A percentile compares a stretch with the other conserved stretches of the same genome.
phyloP scores from a whole-genome alignment of 1,140 invertebrate species.

The Triops cancriformis region DNA sequence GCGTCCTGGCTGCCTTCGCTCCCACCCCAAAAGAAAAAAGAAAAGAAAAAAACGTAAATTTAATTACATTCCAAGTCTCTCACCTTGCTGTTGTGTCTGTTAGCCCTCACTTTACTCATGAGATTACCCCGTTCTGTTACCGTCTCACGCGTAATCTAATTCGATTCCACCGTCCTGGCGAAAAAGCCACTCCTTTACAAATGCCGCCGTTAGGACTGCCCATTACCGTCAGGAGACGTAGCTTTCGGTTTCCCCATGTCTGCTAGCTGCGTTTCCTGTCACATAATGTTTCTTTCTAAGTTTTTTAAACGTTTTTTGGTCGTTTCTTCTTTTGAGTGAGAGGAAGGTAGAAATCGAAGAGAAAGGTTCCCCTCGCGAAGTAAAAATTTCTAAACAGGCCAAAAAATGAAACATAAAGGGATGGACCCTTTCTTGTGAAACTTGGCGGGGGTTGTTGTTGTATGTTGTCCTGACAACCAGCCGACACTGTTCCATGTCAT shows the following conservation, averaged over 20 bases:
- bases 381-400: neutral
- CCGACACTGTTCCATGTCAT: neutral
- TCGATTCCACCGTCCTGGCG: neutral
- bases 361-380: neutral
- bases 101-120: neutral
- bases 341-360: neutral
- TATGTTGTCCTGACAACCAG: neutral
- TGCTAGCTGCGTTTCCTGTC: neutral
- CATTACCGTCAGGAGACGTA: neutral
- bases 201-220: neutral
- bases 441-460: neutral
- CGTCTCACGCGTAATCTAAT: slow-evolving; percentile 1
- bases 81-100: neutral
- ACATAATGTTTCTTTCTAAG: neutral
- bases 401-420: neutral
- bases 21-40: no score
- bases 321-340: neutral
- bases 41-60: neutral
- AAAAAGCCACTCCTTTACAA: neutral
- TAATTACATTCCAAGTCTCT: neutral
- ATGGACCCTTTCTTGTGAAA: neutral
- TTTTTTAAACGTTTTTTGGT: no score
- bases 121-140: neutral
- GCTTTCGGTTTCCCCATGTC: neutral
- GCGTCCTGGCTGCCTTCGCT: no score